A percentile compares a stretch with the other conserved stretches of the same genome.
Conservation (phyloP, 2,113 vertebrate species). For the Eclectus roratus region DNA sequence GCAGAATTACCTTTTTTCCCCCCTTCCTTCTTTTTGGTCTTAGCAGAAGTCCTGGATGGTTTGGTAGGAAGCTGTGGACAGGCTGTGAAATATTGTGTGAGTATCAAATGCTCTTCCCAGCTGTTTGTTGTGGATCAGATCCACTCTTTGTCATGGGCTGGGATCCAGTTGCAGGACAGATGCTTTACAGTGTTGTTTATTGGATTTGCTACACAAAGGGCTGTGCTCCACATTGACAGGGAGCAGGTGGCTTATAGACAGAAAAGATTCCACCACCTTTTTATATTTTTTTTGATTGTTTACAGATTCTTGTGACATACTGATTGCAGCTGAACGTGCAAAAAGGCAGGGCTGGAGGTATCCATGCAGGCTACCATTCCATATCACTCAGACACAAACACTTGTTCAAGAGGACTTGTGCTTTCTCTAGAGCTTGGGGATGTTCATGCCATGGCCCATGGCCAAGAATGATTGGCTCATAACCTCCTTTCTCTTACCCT, state of each 20-base stretch:
- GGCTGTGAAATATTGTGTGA: background rate
- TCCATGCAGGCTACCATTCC: background rate
- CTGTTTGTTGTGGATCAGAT: slow-evolving; percentile 14
- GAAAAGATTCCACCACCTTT: background rate
- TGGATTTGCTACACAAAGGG: slow-evolving; percentile 30
- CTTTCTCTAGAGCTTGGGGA: rapidly evolving
- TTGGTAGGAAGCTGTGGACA: background rate
- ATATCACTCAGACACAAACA: background rate
- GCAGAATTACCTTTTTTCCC: background rate
- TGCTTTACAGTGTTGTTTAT: slow-evolving; percentile 46
- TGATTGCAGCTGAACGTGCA: background rate
- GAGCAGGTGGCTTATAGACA: slow-evolving; percentile 33
- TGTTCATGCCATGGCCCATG: rapidly evolving
- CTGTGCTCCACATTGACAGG: background rate
- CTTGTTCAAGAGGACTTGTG: background rate
- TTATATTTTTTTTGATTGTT: background rate
- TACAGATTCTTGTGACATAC: background rate
- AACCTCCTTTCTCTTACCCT: background rate
- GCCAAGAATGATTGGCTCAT: rapidly evolving
- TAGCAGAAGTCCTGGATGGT: background rate
- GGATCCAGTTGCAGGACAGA: slow-evolving; percentile 60
- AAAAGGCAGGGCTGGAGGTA: background rate
- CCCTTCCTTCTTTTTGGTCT: background rate
- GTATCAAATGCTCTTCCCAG: slow-evolving; percentile 20
- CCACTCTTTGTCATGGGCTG: background rate